These are phyloP conservation scores for Xenopus borealis DNA, from an alignment of 2,113 vertebrate species.

Conservation along the genomic window DNA sequence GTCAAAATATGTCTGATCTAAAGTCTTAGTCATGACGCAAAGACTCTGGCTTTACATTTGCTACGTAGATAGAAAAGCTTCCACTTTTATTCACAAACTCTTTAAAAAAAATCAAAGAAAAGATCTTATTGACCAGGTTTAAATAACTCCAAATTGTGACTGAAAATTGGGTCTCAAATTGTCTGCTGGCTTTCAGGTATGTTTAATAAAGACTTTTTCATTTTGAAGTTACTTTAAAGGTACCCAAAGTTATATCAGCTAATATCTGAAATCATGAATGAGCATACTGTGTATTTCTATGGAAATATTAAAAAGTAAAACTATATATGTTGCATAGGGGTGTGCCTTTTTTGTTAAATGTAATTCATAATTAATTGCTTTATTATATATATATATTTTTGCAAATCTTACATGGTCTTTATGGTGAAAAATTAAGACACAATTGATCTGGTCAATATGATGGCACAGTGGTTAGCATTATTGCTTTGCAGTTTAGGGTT, in stretches of 20 bases:
- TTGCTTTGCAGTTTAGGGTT: too few relatives aligned
- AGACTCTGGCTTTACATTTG: constrained; percentile 53
- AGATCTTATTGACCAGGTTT: constrained; percentile 47
- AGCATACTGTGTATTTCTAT: too few relatives aligned
- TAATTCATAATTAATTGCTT: too few relatives aligned
- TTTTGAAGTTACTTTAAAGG: constrained; percentile 48
- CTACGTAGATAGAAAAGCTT: constrained; percentile 50
- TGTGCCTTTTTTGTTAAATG: too few relatives aligned
- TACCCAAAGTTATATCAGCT: background rate
- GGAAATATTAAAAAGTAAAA: too few relatives aligned
- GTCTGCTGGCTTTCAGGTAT: constrained; percentile 38
- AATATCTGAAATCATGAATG: background rate
- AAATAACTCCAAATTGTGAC: constrained; percentile 54
- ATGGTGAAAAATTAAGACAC: too few relatives aligned
- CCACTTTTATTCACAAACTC: constrained; percentile 43
- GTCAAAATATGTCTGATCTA: constrained; percentile 60
- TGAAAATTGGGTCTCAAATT: constrained; percentile 50
- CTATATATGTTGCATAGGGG: too few relatives aligned
- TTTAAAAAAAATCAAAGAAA: constrained; percentile 62
- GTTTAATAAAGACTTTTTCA: constrained; percentile 26
- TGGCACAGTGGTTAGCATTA: too few relatives aligned
- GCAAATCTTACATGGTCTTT: too few relatives aligned
- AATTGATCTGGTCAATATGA: too few relatives aligned
- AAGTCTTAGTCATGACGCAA: constrained; percentile 52
- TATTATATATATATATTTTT: too few relatives aligned